A percentile compares a stretch with the other conserved stretches of the same genome.
Evolutionary conservation across 2,888 invertebrate genomes (phyloP).

Genomic region (Ganaspis brasiliensis): DNA sequence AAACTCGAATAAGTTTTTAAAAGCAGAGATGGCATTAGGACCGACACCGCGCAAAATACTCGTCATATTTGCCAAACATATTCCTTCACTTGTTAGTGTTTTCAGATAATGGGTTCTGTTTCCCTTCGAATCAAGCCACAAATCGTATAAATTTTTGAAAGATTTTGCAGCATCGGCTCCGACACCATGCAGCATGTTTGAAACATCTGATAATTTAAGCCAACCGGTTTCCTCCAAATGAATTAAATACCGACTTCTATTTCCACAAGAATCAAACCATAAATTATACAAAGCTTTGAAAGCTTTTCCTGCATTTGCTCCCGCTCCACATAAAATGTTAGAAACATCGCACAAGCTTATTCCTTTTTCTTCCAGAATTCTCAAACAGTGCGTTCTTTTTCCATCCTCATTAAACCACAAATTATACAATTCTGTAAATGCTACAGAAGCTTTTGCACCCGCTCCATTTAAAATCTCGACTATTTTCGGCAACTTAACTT

Average conservation of each 20-base stretch:
- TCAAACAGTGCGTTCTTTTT: not conserved
- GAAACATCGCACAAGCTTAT: not conserved
- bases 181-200: constrained; percentile 60
- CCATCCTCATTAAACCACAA: not conserved
- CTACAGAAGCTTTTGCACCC: not conserved
- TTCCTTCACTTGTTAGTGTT: constrained; percentile 55
- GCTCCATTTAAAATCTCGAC: not conserved
- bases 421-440: not conserved
- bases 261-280: constrained; percentile 63
- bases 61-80: constrained; percentile 62
- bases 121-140: constrained; percentile 59
- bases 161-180: constrained; percentile 54
- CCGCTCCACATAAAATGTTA: constrained; percentile 12
- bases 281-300: constrained; percentile 68
- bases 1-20: constrained; percentile 65
- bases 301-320: constrained; percentile 66
- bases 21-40: constrained; percentile 63
- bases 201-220: constrained; percentile 56
- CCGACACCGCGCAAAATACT: constrained; percentile 63
- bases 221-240: constrained; percentile 36
- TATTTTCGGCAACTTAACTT: no score
- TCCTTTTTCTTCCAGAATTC: not conserved
- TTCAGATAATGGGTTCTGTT: constrained; percentile 54
- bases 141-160: constrained; percentile 62
- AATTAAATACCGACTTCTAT: constrained; percentile 27